These are phyloP conservation scores for Mastigias papua DNA, from an alignment of 30 jellyfish, hydroid and myxozoan species.

Conservation along the genomic window DNA sequence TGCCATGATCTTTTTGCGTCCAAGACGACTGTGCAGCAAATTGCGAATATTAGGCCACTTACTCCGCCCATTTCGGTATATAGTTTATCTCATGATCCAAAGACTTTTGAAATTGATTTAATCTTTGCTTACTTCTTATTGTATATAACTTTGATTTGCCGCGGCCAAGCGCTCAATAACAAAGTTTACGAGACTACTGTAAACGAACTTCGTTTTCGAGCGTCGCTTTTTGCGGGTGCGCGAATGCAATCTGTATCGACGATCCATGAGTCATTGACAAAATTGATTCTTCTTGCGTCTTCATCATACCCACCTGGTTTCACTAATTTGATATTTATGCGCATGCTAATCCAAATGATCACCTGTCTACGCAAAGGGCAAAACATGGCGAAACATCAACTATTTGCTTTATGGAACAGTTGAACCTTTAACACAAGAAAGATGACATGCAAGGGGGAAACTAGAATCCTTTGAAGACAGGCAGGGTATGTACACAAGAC, in stretches of 20 bases:
- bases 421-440: too few relatives aligned
- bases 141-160: constrained; percentile 1
- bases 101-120: background rate
- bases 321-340: constrained; percentile 44
- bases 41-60: constrained; percentile 27
- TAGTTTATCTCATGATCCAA: constrained; percentile 43
- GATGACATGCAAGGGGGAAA: too few relatives aligned
- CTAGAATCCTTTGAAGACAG: too few relatives aligned
- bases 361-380: constrained; percentile 4
- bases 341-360: constrained; percentile 1
- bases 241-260: constrained; percentile 40
- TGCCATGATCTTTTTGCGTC: constrained; percentile 67
- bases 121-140: background rate
- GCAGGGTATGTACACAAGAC: too few relatives aligned
- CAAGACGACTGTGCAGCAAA: constrained; percentile 58
- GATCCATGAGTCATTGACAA: constrained; percentile 78
- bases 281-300: constrained; percentile 28
- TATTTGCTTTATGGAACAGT: too few relatives aligned
- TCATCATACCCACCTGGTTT: constrained; percentile 51
- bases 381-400: background rate
- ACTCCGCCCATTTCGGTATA: constrained; percentile 42
- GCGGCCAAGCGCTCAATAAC: constrained; percentile 35
- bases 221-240: constrained; percentile 86
- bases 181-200: constrained; percentile 54
- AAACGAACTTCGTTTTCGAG: constrained; percentile 59